These are phyloP conservation scores for Brachyopa scutellaris DNA, from an alignment of 2,888 invertebrate genomes.

Conservation along the genomic window DNA sequence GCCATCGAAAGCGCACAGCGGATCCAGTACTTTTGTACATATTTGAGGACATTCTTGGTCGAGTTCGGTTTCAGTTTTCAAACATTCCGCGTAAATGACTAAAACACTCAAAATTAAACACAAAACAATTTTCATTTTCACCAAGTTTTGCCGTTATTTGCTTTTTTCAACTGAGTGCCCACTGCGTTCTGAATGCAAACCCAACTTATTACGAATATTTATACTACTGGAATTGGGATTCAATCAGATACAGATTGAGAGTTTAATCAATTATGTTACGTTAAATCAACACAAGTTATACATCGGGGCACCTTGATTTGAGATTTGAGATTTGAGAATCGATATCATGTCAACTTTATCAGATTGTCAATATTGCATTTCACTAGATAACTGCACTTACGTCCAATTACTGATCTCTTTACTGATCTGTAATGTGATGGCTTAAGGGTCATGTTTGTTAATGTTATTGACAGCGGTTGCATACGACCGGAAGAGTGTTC, in stretches of 20 bases:
- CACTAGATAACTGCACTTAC: constrained; percentile 4
- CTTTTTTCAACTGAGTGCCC: background rate
- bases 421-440: constrained; percentile 46
- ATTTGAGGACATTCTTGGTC: constrained; percentile 65
- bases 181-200: constrained; percentile 28
- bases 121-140: constrained; percentile 29
- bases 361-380: constrained; percentile 28
- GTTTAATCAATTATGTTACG: constrained; percentile 5
- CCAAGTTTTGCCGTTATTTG: background rate
- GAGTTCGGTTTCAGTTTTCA: constrained; percentile 58
- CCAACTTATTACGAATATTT: constrained; percentile 38
- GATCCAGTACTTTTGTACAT: constrained; percentile 74
- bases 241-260: background rate
- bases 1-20: constrained; percentile 74
- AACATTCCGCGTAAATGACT: constrained; percentile 2
- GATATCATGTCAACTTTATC: constrained; percentile 29
- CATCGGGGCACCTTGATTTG: constrained; percentile 13
- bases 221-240: constrained; percentile 12
- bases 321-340: constrained; percentile 1
- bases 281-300: constrained; percentile 2
- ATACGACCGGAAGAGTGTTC: constrained; percentile 22
- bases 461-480: constrained; percentile 11
- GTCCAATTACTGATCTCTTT: constrained; percentile 12
- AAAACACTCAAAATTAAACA: background rate
- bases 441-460: constrained; percentile 54